Base-by-base conservation (phyloP, 1,140 invertebrate genomes). In the Octopus sinensis region DNA sequence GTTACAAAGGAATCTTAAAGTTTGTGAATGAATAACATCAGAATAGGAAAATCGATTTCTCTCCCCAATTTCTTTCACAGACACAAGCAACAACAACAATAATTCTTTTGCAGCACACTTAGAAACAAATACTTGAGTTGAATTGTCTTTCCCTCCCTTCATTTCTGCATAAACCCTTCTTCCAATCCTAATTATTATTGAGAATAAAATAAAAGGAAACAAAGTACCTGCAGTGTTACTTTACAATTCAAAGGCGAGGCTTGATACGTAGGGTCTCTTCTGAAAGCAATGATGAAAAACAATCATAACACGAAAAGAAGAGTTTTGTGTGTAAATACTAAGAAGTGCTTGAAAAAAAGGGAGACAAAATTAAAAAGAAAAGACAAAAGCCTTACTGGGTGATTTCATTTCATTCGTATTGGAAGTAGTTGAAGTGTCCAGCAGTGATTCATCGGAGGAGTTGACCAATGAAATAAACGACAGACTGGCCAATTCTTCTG, bases 351-450 rank as follows among this genome's bases (percentile, higher is more conserved):
- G 56, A 62, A 62, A 12, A 9, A 9, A 62, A 7, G 30, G 5
- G 30, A 73, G 30, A 73, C 17, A 73, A 73, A 73, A 73, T n/a
- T n/a, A 73, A 73, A 73, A 73, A 73, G 30, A 73, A 9, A 73
- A 12, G 6, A 10, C 30, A 6, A 6, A 13, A 73, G 17, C 17
- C 68, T 73, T 13, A 73, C 68, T 73, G 6, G 68, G 68, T 73
- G 17, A 23, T 6, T 73, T 23, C 9, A n/a, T 73, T 5, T n/a
- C 68, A 73, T 7, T 6, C 30, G 68, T n/a, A 73, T 12, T 73
- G 6, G 7, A 12, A 6, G 6, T 13, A 73, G 13, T 23, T n/a
- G 68, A 73, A 6, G 30, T 23, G 30, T 73, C 13, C 17, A 73
- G 68, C 68, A 73, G 6, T n/a, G 68, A 73, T n/a, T 73, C 68